These are phyloP conservation scores for Eurytoma adleriae DNA, from an alignment of 2,888 invertebrate species.

Conservation along the genomic window DNA sequence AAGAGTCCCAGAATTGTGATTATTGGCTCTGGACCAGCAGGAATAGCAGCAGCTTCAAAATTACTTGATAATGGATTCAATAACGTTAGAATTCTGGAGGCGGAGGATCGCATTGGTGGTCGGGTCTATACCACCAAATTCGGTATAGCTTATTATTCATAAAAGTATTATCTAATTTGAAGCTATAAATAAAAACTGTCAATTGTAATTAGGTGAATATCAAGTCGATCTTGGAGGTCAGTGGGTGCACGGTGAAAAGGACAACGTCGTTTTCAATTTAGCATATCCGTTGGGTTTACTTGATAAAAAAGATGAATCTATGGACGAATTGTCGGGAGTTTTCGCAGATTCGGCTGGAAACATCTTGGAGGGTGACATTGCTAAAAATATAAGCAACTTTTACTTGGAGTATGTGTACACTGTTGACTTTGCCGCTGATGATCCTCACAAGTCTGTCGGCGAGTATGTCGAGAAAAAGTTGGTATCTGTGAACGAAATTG, in stretches of 20 bases:
- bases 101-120: slow-evolving; percentile 76
- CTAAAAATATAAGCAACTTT: background rate
- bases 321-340: background rate
- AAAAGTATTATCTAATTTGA: no score
- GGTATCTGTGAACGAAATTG: background rate
- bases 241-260: slow-evolving; percentile 67
- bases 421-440: background rate
- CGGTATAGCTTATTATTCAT: slow-evolving; percentile 66
- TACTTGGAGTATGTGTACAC: background rate
- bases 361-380: background rate
- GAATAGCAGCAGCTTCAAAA: slow-evolving; percentile 78
- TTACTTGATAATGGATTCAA: slow-evolving; percentile 75
- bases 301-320: slow-evolving; percentile 33
- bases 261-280: slow-evolving; percentile 65
- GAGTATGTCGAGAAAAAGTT: slow-evolving; percentile 20
- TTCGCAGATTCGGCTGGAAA: slow-evolving; percentile 28
- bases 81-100: slow-evolving; percentile 77
- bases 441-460: background rate
- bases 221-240: slow-evolving; percentile 67
- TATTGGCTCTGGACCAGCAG: slow-evolving; percentile 79
- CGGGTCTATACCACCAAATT: slow-evolving; percentile 73
- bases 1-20: slow-evolving; percentile 74
- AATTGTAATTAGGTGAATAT: slow-evolving; percentile 59
- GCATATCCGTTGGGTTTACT: slow-evolving; percentile 64
- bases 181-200: no score